Conservation (phyloP, 2,888 invertebrate species). For the Mallateleia sp. region DNA sequence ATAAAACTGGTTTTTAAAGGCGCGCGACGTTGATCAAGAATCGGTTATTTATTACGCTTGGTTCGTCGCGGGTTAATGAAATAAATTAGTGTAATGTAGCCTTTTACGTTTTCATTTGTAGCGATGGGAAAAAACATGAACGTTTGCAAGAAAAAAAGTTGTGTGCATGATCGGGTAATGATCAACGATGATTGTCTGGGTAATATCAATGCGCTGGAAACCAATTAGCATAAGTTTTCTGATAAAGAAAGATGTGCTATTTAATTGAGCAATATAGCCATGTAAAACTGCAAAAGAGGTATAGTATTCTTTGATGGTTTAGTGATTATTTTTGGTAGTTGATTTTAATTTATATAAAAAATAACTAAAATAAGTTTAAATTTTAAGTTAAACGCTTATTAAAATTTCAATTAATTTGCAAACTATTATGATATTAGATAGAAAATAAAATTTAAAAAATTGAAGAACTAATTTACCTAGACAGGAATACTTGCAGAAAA, state of each 20-base stretch:
- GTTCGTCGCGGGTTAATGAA: conserved; percentile 48
- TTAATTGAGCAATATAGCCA: background rate
- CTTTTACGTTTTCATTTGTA: conserved; percentile 56
- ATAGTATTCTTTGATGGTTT: background rate
- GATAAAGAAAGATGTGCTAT: conserved; percentile 7
- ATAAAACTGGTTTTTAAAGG: conserved; percentile 63
- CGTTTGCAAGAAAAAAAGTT: conserved; percentile 16
- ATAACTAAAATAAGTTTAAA: too few species aligned
- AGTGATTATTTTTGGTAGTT: background rate
- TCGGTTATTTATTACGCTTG: conserved; percentile 37
- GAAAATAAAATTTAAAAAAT: too few species aligned
- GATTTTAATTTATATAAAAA: too few species aligned
- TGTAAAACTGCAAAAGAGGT: background rate
- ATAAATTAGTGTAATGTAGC: conserved; percentile 53
- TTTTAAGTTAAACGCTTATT: too few species aligned
- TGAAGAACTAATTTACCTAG: too few species aligned
- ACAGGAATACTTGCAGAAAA: too few species aligned
- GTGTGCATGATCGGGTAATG: conserved; percentile 23
- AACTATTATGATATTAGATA: too few species aligned
- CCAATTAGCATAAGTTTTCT: conserved; percentile 34
- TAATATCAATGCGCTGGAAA: conserved; percentile 14
- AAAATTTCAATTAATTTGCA: too few species aligned
- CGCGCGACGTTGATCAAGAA: conserved; percentile 50
- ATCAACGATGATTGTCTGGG: conserved; percentile 30
- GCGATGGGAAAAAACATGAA: conserved; percentile 32